These are phyloP conservation scores for Clunio marinus DNA, from an alignment of 2,888 invertebrate species.

Conservation along the genomic window DNA sequence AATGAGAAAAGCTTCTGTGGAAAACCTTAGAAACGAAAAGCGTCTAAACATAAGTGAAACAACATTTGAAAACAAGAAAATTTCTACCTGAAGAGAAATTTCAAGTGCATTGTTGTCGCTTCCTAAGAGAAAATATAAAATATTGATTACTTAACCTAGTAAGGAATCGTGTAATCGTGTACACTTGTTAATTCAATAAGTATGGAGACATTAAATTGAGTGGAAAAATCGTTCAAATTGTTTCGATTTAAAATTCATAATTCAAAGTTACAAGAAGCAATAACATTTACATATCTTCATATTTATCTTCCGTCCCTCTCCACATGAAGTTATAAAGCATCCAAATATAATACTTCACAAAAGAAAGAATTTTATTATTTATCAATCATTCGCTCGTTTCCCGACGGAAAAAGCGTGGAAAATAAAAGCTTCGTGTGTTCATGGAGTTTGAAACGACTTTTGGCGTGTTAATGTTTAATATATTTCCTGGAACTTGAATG, in stretches of 20 bases:
- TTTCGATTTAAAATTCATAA: background rate
- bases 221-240: too few species aligned
- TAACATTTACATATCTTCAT: background rate
- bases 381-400: conserved; percentile 30
- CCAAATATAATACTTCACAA: background rate
- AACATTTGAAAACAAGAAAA: background rate
- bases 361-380: conserved; percentile 24
- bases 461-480: background rate
- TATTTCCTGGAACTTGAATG: too few species aligned
- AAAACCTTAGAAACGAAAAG: background rate
- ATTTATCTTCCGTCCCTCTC: background rate
- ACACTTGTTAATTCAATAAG: too few species aligned
- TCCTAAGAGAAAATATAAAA: too few species aligned
- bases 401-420: background rate
- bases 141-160: background rate
- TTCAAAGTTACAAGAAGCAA: background rate
- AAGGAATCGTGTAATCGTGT: too few species aligned
- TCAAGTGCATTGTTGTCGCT: background rate
- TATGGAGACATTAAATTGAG: too few species aligned
- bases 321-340: background rate
- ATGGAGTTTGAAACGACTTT: background rate
- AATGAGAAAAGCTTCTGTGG: too few species aligned
- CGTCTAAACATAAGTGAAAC: background rate
- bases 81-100: too few species aligned
- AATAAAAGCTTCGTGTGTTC: background rate